Evolutionary conservation across 2,797 vertebrate species (phyloP), one percentile per base, ranked within the genome.

Genomic region (Gastrophryne carolinensis): DNA sequence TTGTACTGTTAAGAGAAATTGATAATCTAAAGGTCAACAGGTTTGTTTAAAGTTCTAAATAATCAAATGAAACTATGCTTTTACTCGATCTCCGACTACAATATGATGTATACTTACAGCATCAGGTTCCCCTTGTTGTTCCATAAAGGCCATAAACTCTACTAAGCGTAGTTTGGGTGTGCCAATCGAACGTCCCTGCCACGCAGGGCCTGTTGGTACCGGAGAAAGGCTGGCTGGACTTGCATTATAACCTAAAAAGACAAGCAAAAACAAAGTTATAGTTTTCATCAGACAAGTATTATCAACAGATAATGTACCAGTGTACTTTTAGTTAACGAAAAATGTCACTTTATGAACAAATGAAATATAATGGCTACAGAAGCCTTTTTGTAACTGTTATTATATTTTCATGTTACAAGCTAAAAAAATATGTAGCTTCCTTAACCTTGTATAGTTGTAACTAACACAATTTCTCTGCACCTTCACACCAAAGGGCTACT

Each of bases 81-180:
- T n/a, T n/a, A n/a, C n/a, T n/a, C n/a, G n/a, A n/a, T 41, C 4
- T n/a, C 2, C 6, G 12, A 19, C 7, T 47, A 8, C 8, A 47
- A 27, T 30, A 2, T 30, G 10, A 30, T 1, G 17, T 47, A 3
- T 32, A 85, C 86, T 85, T 81, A 87, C 86, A 54, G 85, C 82
- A 57, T 86, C 85, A 19, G 80, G 84, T 62, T 85, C 85, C 71
- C 84, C 83, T 0, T 81, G 84, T 0, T 83, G 85, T 53, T 87
- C 86, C 80, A 86, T 83, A 47, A 87, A 87, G 9, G 86, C 86
- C 0, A 86, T 84, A 52, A 87, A 87, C 60, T 87, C 86, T 30
- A 87, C 84, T 26, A 87, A 73, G 49, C 84, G 84, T 56, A 87
- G 77, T 21, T 85, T 84, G 0, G 86, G 81, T 58, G 86, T 87